A percentile compares a stretch with the other conserved stretches of the same genome.
These are phyloP conservation scores for Mesorhabditis belari DNA, from an alignment of 2,888 invertebrate genomes.

Conservation along the genomic window DNA sequence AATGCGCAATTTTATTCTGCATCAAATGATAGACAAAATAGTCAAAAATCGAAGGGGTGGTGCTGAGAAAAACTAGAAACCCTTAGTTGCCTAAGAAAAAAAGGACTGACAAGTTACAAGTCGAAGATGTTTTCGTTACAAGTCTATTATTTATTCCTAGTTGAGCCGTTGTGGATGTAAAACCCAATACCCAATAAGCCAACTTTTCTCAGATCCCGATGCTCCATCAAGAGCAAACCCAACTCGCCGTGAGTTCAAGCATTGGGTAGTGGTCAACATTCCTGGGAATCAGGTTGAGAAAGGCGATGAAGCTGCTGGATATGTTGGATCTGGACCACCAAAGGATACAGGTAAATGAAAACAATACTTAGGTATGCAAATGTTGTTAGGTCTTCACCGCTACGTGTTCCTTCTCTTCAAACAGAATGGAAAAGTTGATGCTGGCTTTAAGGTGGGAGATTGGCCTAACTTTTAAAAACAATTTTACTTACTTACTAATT, in stretches of 20 bases:
- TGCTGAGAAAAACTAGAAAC: no score
- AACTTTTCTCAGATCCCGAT: slow-evolving; percentile 68
- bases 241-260: slow-evolving; percentile 75
- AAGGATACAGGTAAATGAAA: slow-evolving; percentile 9
- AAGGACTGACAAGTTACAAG: slow-evolving; percentile 8
- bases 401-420: slow-evolving; percentile 70
- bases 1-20: no score
- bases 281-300: slow-evolving; percentile 66
- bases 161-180: background rate
- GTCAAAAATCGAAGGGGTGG: no score
- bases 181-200: background rate
- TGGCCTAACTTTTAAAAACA: no score
- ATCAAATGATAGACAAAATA: no score
- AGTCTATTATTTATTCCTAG: background rate
- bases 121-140: background rate
- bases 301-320: slow-evolving; percentile 70
- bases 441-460: slow-evolving; percentile 1
- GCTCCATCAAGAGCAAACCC: slow-evolving; percentile 75
- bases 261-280: slow-evolving; percentile 82
- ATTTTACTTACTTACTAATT: no score
- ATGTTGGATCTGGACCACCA: slow-evolving; percentile 76
- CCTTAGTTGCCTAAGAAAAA: no score
- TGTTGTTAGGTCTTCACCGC: slow-evolving; percentile 63
- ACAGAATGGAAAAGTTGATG: slow-evolving; percentile 2
- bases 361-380: background rate